A percentile compares a stretch with the other conserved stretches of the same genome.
These are phyloP conservation scores for Muscina levida DNA, from an alignment of 2,888 invertebrate species.

Conservation along the genomic window DNA sequence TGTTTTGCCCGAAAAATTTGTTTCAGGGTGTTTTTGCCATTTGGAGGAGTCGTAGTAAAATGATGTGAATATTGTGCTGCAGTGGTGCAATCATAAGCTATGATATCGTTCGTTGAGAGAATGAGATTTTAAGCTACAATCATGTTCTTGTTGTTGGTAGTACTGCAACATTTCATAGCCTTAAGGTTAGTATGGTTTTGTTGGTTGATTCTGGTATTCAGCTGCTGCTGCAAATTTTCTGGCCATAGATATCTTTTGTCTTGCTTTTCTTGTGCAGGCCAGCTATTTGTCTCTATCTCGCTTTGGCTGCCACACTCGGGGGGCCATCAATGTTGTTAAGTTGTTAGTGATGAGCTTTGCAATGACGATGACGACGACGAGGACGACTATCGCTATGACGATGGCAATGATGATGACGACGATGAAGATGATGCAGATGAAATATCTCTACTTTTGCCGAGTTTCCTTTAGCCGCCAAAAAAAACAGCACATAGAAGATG, in stretches of 20 bases:
- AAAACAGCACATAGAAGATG: slow-evolving; percentile 1
- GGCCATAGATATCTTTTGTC: slow-evolving; percentile 38
- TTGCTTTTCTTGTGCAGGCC: slow-evolving; percentile 12
- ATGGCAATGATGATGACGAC: slow-evolving; percentile 46
- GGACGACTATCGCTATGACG: background rate
- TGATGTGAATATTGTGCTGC: slow-evolving; percentile 13
- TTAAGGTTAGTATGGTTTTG: slow-evolving; percentile 36
- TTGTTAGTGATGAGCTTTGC: slow-evolving; percentile 57
- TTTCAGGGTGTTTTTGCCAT: slow-evolving; percentile 3
- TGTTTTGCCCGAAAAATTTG: slow-evolving; percentile 30
- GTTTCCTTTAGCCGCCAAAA: slow-evolving; percentile 12
- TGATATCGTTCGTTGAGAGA: slow-evolving; percentile 37
- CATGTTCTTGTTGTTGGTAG: slow-evolving; percentile 12
- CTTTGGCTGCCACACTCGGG: too few species aligned
- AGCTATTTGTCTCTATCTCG: slow-evolving; percentile 38
- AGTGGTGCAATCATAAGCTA: slow-evolving; percentile 58
- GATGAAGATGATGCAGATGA: slow-evolving; percentile 57
- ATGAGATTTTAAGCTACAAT: slow-evolving; percentile 40
- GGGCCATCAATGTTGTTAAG: slow-evolving; percentile 47
- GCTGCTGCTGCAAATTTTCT: too few species aligned
- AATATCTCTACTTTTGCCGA: slow-evolving; percentile 47
- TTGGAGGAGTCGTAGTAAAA: background rate
- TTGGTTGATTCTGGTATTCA: slow-evolving; percentile 18
- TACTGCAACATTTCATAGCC: slow-evolving; percentile 32
- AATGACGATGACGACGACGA: background rate